Conservation (phyloP, 92 coral and sea anemone species). For the Paragorgia papillata region DNA sequence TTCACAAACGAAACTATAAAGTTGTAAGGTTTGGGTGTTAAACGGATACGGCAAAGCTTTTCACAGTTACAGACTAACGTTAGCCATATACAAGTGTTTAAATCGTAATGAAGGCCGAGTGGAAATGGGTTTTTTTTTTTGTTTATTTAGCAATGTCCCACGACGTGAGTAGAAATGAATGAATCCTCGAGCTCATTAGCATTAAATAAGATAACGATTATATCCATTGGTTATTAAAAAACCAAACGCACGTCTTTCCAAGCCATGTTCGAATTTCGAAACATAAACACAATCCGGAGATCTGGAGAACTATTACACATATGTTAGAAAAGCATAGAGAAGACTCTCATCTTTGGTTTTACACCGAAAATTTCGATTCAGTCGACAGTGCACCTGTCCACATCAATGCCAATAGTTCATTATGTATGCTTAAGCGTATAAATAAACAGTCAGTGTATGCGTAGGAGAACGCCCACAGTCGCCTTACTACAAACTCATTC, state of each 20-base stretch:
- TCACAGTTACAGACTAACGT: too few species aligned
- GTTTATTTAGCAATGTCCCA: slow-evolving; percentile 32
- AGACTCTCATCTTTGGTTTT: not conserved
- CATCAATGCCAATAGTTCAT: too few species aligned
- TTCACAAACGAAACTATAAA: not conserved
- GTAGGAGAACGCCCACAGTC: too few species aligned
- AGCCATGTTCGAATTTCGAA: not conserved
- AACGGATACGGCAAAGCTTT: not conserved
- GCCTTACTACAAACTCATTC: too few species aligned
- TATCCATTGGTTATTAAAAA: not conserved
- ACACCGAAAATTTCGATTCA: not conserved
- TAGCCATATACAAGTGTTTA: slow-evolving; percentile 29
- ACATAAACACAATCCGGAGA: not conserved
- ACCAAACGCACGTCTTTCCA: not conserved
- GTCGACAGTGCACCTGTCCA: not conserved
- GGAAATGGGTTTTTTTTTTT: slow-evolving; percentile 35
- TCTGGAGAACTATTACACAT: not conserved
- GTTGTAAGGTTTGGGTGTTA: not conserved
- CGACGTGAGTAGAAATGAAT: slow-evolving; percentile 29
- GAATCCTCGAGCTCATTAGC: slow-evolving; percentile 6
- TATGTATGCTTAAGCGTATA: too few species aligned
- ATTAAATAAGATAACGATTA: not conserved
- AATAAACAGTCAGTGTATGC: too few species aligned
- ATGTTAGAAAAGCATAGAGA: not conserved
- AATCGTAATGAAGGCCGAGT: slow-evolving; percentile 19